A percentile compares a stretch with the other conserved stretches of the same genome.
phyloP scores from a whole-genome alignment of 2,797 vertebrate species.

The Peromyscus nudipes region DNA sequence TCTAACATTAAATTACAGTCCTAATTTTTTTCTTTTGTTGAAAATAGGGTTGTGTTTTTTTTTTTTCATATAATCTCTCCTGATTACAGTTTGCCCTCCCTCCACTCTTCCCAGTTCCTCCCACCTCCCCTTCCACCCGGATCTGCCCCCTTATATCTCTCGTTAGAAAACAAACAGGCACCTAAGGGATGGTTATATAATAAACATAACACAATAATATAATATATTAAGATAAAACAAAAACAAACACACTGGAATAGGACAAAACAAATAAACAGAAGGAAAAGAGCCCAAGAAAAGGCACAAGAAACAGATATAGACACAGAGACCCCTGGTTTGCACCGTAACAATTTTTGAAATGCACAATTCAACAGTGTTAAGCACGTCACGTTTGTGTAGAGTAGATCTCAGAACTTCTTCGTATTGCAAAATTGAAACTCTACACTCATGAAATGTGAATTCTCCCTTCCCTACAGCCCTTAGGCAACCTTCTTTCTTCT shows the following conservation, averaged over 20 bases:
- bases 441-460: background rate
- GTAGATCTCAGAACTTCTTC: background rate
- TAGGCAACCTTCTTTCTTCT: background rate
- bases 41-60: background rate
- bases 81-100: background rate
- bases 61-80: background rate
- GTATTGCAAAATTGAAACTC: slow-evolving; percentile 36
- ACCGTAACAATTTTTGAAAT: background rate
- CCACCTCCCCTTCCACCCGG: too few relatives aligned
- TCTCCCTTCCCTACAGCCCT: background rate
- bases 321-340: background rate
- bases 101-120: background rate
- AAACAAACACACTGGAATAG: background rate
- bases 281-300: background rate
- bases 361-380: background rate
- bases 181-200: background rate
- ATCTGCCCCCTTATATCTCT: background rate
- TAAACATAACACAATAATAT: background rate
- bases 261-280: background rate
- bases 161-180: background rate
- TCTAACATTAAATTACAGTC: background rate
- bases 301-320: background rate
- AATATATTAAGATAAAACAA: background rate
- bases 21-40: background rate
- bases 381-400: background rate